These are phyloP conservation scores for Salticus scenicus DNA, from an alignment of 2,888 invertebrate species.

Conservation along the genomic window DNA sequence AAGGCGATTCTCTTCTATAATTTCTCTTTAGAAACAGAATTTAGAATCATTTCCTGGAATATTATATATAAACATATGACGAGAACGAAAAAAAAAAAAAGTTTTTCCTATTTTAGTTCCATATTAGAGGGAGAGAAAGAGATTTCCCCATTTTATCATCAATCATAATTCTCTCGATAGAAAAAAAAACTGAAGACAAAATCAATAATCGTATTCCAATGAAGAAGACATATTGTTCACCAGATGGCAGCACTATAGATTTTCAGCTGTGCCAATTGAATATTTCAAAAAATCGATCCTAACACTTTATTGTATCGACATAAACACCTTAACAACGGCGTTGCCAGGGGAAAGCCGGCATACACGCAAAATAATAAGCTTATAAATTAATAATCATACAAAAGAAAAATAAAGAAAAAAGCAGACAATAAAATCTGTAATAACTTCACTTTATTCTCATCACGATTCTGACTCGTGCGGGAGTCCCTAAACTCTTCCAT, in stretches of 20 bases:
- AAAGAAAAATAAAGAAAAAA: not conserved
- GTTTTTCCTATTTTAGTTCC: too few species aligned
- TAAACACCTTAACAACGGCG: slow-evolving; percentile 48
- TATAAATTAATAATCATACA: not conserved
- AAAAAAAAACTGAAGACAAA: too few species aligned
- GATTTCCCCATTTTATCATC: too few species aligned
- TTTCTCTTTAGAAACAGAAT: too few species aligned
- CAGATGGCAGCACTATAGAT: slow-evolving; percentile 26
- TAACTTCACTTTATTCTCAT: slow-evolving; percentile 42
- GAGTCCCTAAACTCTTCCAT: slow-evolving; percentile 50
- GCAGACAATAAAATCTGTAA: slow-evolving; percentile 43
- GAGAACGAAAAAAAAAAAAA: too few species aligned
- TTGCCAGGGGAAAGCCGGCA: slow-evolving; percentile 36
- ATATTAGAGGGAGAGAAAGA: too few species aligned
- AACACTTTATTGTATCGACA: slow-evolving; percentile 30
- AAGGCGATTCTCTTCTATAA: too few species aligned
- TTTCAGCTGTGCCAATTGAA: not conserved
- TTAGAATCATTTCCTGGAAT: too few species aligned
- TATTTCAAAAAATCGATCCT: slow-evolving; percentile 2
- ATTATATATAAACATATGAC: too few species aligned
- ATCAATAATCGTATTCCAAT: not conserved
- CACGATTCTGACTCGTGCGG: slow-evolving; percentile 22
- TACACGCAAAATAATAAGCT: slow-evolving; percentile 28
- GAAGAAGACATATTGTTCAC: not conserved
- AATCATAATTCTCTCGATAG: too few species aligned